Conservation (phyloP, 2,797 vertebrate species). For the Eulemur mongoz region DNA sequence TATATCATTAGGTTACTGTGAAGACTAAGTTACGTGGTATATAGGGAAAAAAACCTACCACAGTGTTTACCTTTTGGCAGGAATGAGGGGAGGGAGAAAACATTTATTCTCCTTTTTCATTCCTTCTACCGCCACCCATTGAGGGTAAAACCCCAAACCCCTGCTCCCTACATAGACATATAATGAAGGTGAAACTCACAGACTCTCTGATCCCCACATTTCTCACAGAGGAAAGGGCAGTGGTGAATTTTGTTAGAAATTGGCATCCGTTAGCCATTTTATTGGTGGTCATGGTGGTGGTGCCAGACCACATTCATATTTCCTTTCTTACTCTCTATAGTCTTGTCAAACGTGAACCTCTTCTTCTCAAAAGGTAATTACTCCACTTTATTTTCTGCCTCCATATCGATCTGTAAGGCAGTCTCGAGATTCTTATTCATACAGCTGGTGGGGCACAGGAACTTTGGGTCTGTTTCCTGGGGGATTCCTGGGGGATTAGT, state of each 20-base stretch:
- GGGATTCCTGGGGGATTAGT: neutral
- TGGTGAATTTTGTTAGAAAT: neutral
- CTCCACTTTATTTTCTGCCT: neutral
- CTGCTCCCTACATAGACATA: neutral
- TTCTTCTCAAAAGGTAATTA: neutral
- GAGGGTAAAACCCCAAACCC: neutral
- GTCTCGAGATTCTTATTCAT: neutral
- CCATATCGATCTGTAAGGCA: neutral
- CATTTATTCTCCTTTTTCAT: neutral
- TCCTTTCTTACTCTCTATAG: neutral
- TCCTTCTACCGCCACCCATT: neutral
- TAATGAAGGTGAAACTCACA: neutral
- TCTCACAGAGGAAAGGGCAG: neutral
- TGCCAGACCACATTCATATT: neutral
- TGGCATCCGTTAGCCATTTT: neutral
- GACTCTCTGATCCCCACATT: neutral
- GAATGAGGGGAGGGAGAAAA: neutral
- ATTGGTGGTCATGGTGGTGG: neutral
- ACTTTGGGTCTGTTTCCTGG: neutral
- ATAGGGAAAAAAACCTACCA: neutral
- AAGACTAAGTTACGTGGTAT: neutral
- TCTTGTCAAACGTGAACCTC: neutral
- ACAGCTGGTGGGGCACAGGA: too few species aligned
- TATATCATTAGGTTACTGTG: neutral
- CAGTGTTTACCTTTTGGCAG: neutral